Conservation (phyloP, 1,140 invertebrate genomes). For the Bursaphelenchus mucronatus region DNA sequence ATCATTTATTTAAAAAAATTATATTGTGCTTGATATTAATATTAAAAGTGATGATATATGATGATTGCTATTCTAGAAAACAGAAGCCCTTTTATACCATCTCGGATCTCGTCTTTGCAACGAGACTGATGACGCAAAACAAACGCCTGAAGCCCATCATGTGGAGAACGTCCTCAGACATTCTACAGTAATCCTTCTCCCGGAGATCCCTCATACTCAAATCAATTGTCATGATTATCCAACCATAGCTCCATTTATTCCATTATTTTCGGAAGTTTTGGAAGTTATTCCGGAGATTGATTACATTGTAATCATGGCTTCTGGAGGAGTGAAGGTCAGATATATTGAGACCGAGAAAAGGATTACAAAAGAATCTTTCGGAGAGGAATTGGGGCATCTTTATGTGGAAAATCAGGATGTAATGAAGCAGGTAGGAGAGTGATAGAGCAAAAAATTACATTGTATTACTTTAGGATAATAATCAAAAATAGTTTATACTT, state of each 20-base stretch:
- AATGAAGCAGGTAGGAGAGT: conserved; percentile 34
- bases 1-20: not conserved
- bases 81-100: conserved; percentile 52
- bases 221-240: conserved; percentile 58
- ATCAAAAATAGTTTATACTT: not conserved
- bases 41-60: too few species aligned
- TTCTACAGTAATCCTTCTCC: conserved; percentile 53
- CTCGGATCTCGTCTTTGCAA: conserved; percentile 48
- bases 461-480: not conserved
- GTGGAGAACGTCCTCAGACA: conserved; percentile 36
- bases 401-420: conserved; percentile 39
- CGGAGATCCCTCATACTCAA: conserved; percentile 57
- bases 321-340: conserved; percentile 56
- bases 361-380: not conserved
- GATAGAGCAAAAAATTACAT: not conserved
- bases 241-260: conserved; percentile 55
- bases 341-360: conserved; percentile 2
- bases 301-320: conserved; percentile 50
- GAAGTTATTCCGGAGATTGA: conserved; percentile 50
- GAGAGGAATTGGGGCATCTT: conserved; percentile 26
- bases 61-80: conserved; percentile 48
- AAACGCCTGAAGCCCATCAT: conserved; percentile 19
- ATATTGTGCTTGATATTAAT: not conserved
- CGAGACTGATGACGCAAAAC: conserved; percentile 5
- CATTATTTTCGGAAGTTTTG: conserved; percentile 42